Base-by-base conservation (phyloP, 2,888 invertebrate genomes). In the Leptopilina myrica region DNA sequence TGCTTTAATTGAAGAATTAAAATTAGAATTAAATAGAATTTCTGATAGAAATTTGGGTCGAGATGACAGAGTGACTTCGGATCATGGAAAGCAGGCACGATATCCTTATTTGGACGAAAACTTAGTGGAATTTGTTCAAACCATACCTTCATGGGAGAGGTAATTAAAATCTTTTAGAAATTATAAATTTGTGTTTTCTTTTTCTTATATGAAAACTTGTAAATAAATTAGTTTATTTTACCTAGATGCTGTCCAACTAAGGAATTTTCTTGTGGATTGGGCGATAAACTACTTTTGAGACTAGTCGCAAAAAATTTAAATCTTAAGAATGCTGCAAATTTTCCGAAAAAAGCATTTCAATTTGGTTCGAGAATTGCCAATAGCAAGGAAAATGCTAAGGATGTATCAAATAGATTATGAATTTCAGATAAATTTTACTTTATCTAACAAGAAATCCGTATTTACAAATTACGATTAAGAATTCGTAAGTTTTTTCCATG, bases 341-440 rank as follows among this genome's bases (percentile, higher is more conserved):
- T 97, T 75, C 97, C 97, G 65, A 99, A 99, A 92, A 93, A 98
- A 90, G 99, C 99, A 0, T 94, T 99, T 86, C 99, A 99, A 91
- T 99, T 99, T 93, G 99, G 99, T 12, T 98, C 98, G 0, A 94
- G 97, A 89, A 98, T 99, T 88, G 99, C 98, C 6, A 96, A 97
- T 91, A 94, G 95, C 73, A 97, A 96, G 90, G 97, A 98, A 92
- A 97, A 97, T 90, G 98, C 97, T 5, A 94, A 94, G 88, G 95
- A 97, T 89, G 87, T 94, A 79, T 98, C 98, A 1, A 84, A 85
- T 33, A 88, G 89, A 78, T 85, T 90, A 43, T 33, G 3, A 33
- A 33, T 4, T 33, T 33, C 33, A 33, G 3, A 33, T 88, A 80
- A 86, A 49, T 62, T 75, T 40, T 12, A 56, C 8, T 43, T 43